phyloP scores from a whole-genome alignment of 1,140 invertebrate species.

The Musca vetustissima region DNA sequence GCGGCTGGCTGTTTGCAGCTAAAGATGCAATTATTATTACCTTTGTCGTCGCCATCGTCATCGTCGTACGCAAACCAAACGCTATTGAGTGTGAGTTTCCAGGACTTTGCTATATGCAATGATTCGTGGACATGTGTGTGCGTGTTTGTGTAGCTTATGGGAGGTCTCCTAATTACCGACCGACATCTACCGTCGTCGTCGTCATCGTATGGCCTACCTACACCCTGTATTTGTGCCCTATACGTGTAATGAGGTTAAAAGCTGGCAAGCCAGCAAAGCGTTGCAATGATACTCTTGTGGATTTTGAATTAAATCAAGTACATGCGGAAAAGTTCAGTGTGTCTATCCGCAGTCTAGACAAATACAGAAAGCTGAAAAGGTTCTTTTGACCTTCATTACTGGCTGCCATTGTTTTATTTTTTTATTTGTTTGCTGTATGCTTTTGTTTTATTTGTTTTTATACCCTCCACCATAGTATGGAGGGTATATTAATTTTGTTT shows the following conservation, averaged over 20 bases:
- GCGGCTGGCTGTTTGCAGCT: too few relatives aligned
- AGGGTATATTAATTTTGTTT: too few relatives aligned
- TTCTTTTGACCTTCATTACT: slow-evolving; percentile 23
- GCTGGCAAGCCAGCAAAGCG: slow-evolving; percentile 1
- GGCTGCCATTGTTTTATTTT: slow-evolving; percentile 8
- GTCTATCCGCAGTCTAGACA: slow-evolving; percentile 21
- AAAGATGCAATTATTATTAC: too few relatives aligned
- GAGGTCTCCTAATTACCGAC: too few relatives aligned
- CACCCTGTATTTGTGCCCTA: neutral
- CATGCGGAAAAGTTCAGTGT: slow-evolving; percentile 22
- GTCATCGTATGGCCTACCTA: neutral
- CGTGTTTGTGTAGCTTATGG: neutral
- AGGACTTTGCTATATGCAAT: neutral
- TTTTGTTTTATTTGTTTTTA: neutral
- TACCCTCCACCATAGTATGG: too few relatives aligned
- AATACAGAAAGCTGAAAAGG: slow-evolving; percentile 10
- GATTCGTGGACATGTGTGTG: neutral
- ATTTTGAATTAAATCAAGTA: slow-evolving; percentile 22
- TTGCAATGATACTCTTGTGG: slow-evolving; percentile 21
- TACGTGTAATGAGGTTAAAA: slow-evolving; percentile 25
- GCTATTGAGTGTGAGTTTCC: too few relatives aligned
- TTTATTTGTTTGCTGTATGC: neutral
- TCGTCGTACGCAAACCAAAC: too few relatives aligned
- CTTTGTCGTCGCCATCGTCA: too few relatives aligned
- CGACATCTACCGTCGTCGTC: too few relatives aligned